phyloP scores from a whole-genome alignment of 2,797 vertebrate species.

The Xyrichtys novacula region DNA sequence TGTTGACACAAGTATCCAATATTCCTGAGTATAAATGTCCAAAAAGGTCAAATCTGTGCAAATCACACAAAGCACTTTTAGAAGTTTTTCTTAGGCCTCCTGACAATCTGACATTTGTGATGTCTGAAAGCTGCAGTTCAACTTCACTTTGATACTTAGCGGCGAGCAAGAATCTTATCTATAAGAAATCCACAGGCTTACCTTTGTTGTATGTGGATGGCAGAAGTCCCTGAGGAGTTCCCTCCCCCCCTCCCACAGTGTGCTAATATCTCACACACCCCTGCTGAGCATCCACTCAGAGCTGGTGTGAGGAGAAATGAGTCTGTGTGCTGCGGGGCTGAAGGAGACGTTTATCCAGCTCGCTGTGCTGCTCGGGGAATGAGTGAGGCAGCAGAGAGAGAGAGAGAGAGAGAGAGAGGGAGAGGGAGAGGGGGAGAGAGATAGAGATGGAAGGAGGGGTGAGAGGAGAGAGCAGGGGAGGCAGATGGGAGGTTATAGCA shows the following conservation, averaged over 20 bases:
- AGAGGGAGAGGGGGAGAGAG: constrained; percentile 19
- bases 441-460: constrained; percentile 12
- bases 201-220: constrained; percentile 77
- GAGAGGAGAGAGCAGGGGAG: constrained; percentile 27
- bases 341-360: constrained; percentile 78
- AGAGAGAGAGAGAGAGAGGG: constrained; percentile 37
- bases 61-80: neutral
- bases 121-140: constrained; percentile 30
- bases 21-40: constrained; percentile 8
- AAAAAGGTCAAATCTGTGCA: constrained; percentile 1
- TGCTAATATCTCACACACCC: constrained; percentile 87
- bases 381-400: constrained; percentile 68
- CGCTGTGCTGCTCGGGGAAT: constrained; percentile 71
- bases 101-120: constrained; percentile 19
- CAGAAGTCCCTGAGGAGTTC: constrained; percentile 75
- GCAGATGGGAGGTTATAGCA: constrained; percentile 64
- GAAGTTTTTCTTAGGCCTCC: constrained; percentile 29
- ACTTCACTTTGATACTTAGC: constrained; percentile 51
- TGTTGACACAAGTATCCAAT: constrained; percentile 19
- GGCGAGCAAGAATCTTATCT: constrained; percentile 24
- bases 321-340: constrained; percentile 79
- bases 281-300: constrained; percentile 87
- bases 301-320: constrained; percentile 88
- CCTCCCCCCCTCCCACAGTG: constrained; percentile 71
- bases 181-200: constrained; percentile 64